These are phyloP conservation scores for Xiphophorus birchmanni DNA, from an alignment of 2,797 vertebrate genomes.

Conservation along the genomic window DNA sequence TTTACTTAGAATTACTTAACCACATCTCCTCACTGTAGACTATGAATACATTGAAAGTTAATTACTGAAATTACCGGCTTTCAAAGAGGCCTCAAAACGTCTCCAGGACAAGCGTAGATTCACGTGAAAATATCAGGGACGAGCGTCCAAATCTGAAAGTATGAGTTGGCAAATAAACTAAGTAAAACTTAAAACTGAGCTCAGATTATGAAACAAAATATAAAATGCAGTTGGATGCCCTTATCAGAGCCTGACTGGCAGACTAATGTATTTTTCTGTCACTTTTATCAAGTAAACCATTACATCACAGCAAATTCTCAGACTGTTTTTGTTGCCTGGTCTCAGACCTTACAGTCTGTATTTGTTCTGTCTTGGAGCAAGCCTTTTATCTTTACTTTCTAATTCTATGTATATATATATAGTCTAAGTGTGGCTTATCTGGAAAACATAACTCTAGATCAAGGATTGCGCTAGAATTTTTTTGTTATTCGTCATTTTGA, in stretches of 20 bases:
- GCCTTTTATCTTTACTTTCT: constrained; percentile 27
- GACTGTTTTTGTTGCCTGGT: constrained; percentile 33
- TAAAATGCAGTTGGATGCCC: background rate
- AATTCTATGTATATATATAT: background rate
- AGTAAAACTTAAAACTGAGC: background rate
- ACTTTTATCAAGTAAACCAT: constrained; percentile 47
- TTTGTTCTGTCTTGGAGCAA: constrained; percentile 23
- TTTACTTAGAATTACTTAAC: background rate
- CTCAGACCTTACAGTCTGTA: constrained; percentile 16
- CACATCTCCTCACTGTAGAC: background rate
- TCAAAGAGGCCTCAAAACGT: background rate
- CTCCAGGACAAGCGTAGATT: background rate
- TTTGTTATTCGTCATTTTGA: background rate
- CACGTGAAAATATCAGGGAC: background rate
- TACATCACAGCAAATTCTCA: constrained; percentile 64
- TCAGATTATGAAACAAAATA: background rate
- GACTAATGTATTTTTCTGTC: constrained; percentile 16
- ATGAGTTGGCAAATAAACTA: background rate
- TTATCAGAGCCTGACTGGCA: background rate
- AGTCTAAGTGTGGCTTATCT: background rate
- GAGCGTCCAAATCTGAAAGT: background rate
- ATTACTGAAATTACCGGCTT: background rate
- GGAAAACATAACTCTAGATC: background rate
- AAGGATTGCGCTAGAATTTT: too few species aligned
- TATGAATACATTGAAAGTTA: background rate